Percentiles rank a stretch among this genome's conserved stretches.
phyloP scores from a whole-genome alignment of 2,113 vertebrate genomes.

The Clarias batrachus region DNA sequence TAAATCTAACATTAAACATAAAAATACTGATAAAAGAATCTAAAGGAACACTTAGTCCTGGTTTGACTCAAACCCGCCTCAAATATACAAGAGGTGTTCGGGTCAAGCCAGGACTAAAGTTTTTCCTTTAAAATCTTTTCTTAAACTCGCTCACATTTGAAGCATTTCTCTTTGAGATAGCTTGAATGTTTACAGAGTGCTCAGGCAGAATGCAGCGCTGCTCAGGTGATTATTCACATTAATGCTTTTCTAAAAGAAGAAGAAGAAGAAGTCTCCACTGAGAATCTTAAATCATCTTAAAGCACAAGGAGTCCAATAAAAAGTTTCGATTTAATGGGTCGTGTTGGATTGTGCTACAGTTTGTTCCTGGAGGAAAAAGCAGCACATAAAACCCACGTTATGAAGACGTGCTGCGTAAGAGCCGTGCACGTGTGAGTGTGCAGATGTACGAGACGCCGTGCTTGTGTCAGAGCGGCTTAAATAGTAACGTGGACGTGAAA shows the following conservation, averaged over 20 bases:
- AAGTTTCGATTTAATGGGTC: neutral
- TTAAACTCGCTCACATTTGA: too few relatives aligned
- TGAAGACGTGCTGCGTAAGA: neutral
- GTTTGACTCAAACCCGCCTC: too few relatives aligned
- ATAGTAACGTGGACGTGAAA: neutral
- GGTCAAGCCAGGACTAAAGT: too few relatives aligned
- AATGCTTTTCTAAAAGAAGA: neutral
- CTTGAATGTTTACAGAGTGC: neutral
- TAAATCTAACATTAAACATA: neutral
- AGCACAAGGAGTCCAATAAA: neutral
- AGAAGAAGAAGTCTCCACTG: neutral
- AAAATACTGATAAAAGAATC: neutral
- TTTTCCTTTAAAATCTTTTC: too few relatives aligned
- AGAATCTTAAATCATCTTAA: neutral
- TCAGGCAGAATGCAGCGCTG: neutral
- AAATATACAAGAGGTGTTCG: too few relatives aligned
- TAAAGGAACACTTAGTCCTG: neutral
- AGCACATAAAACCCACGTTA: neutral
- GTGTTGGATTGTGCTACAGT: slow-evolving; percentile 1
- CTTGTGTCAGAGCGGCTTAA: too few relatives aligned
- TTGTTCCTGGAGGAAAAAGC: neutral
- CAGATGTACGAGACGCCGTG: neutral
- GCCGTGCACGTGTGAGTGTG: neutral
- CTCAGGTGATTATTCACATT: neutral
- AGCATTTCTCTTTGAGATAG: too few relatives aligned